A percentile compares a stretch with the other conserved stretches of the same genome.
Conservation (phyloP, 2,888 invertebrate genomes). For the Uloborus plumipes region DNA sequence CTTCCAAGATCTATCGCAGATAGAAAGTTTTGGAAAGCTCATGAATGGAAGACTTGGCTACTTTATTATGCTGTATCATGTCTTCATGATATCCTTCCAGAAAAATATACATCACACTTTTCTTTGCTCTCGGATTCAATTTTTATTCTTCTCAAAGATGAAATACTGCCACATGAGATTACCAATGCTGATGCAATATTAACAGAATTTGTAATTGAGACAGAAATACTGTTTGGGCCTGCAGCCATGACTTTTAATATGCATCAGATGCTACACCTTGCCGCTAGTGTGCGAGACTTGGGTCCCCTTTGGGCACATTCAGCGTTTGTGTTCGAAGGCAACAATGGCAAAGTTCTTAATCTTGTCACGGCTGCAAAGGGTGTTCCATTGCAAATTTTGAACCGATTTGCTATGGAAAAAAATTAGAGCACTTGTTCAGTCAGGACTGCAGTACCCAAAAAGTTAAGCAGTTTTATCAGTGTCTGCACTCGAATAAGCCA, state of each 20-base stretch:
- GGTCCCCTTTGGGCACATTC: no score
- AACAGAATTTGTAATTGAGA: neutral
- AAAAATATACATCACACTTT: neutral
- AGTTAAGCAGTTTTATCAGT: constrained; percentile 7
- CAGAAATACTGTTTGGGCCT: neutral
- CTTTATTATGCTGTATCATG: constrained; percentile 22
- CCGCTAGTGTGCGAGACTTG: no score
- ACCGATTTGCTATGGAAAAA: constrained; percentile 16
- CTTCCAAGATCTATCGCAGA: constrained; percentile 21
- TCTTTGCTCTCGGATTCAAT: neutral
- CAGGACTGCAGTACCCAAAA: neutral
- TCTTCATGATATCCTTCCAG: constrained; percentile 14
- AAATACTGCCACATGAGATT: neutral
- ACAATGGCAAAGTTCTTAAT: constrained; percentile 16
- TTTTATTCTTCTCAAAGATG: neutral
- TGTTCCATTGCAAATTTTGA: constrained; percentile 17
- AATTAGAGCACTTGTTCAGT: constrained; percentile 7
- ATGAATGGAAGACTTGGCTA: constrained; percentile 17
- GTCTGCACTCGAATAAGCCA: neutral
- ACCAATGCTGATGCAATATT: neutral
- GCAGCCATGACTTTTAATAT: no score
- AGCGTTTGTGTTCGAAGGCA: no score
- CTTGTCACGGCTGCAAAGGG: constrained; percentile 25
- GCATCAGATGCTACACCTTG: no score
- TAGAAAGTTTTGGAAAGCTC: constrained; percentile 25